Percentiles rank a stretch among this genome's conserved stretches.
phyloP scores from a whole-genome alignment of 2,888 invertebrate genomes.

The Lasioglossum marginatum region DNA sequence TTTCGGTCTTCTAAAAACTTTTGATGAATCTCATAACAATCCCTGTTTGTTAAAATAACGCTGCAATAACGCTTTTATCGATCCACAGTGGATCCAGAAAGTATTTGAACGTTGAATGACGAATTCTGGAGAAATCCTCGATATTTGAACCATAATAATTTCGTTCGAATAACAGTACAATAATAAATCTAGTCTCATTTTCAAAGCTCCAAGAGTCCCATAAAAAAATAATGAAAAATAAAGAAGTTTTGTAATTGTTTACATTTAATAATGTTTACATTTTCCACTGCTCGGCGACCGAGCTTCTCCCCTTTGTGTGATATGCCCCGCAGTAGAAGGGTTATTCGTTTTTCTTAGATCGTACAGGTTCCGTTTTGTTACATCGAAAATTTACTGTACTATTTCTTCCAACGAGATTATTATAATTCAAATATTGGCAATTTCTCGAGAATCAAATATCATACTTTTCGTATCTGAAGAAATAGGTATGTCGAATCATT shows the following conservation, averaged over 20 bases:
- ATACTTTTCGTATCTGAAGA: neutral
- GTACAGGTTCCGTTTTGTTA: too few relatives aligned
- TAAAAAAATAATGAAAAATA: too few relatives aligned
- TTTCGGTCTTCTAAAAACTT: neutral
- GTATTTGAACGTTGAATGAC: neutral
- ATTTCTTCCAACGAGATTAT: neutral
- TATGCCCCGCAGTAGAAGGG: too few relatives aligned
- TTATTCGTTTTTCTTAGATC: too few relatives aligned
- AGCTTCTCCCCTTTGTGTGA: too few relatives aligned
- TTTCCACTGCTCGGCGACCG: too few relatives aligned
- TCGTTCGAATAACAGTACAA: neutral
- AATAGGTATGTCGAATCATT: neutral
- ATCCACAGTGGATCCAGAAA: neutral
- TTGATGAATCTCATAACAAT: neutral
- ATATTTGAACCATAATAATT: neutral
- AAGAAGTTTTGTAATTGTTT: too few relatives aligned
- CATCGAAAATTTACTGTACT: too few relatives aligned
- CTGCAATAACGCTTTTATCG: too few relatives aligned
- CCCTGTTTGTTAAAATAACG: neutral
- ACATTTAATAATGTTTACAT: too few relatives aligned
- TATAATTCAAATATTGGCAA: neutral
- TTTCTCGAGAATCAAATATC: neutral
- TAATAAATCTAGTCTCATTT: neutral
- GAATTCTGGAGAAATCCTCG: neutral
- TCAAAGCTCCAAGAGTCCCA: neutral